phyloP scores from a whole-genome alignment of 2,113 vertebrate genomes.

The Haplochromis burtoni region DNA sequence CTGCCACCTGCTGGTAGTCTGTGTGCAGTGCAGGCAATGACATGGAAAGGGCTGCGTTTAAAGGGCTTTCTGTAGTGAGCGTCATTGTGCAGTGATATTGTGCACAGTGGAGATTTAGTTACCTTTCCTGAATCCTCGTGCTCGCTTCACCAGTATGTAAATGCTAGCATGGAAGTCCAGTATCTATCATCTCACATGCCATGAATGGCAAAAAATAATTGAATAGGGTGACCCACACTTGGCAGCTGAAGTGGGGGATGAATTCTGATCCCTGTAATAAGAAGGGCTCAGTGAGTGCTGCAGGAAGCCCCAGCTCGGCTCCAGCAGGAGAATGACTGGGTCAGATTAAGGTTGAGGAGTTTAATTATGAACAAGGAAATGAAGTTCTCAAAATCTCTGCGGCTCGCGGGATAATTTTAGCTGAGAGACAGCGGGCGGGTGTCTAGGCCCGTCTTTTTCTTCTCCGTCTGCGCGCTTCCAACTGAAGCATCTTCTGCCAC shows the following conservation, averaged over 20 bases:
- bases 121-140: neutral
- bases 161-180: neutral
- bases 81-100: neutral
- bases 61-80: neutral
- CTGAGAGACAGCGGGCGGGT: constrained; percentile 9
- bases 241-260: constrained; percentile 39
- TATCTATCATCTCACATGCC: constrained; percentile 7
- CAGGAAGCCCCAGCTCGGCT: constrained; percentile 38
- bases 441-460: constrained; percentile 2
- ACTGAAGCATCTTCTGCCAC: constrained; percentile 40
- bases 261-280: constrained; percentile 55
- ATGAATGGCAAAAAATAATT: constrained; percentile 30
- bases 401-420: constrained; percentile 53
- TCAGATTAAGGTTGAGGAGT: constrained; percentile 62
- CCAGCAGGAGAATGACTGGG: constrained; percentile 44
- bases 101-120: neutral
- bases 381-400: constrained; percentile 53
- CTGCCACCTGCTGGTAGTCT: constrained; percentile 57
- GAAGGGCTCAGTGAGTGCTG: constrained; percentile 35
- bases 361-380: constrained; percentile 68
- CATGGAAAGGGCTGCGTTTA: neutral
- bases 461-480: neutral
- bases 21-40: neutral
- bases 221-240: constrained; percentile 46
- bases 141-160: neutral